These are phyloP conservation scores for Magallana ariakensis DNA, from an alignment of 1,140 invertebrate genomes.

Conservation along the genomic window DNA sequence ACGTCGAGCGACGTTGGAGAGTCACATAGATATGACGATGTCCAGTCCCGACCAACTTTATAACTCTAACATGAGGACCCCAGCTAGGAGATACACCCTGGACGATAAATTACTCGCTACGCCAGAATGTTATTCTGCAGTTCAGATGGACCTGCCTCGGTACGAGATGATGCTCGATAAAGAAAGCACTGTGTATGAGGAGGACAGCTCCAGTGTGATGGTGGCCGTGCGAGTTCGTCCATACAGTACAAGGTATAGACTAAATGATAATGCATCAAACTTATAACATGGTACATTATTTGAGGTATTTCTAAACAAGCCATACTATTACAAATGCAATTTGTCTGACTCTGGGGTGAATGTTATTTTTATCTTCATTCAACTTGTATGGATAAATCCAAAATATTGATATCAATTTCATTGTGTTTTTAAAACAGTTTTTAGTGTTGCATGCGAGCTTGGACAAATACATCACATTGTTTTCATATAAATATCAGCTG, in stretches of 20 bases:
- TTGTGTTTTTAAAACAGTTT: background rate
- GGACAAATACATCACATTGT: background rate
- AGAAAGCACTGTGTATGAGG: constrained; percentile 54
- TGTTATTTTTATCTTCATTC: background rate
- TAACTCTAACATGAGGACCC: constrained; percentile 51
- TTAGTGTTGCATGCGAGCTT: background rate
- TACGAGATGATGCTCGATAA: constrained; percentile 54
- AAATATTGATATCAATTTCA: no score
- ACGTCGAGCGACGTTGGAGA: constrained; percentile 11
- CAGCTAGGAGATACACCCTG: constrained; percentile 64
- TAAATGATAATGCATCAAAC: no score
- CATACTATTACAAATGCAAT: background rate
- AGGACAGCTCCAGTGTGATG: constrained; percentile 80
- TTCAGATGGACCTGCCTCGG: constrained; percentile 69
- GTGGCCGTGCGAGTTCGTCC: constrained; percentile 84
- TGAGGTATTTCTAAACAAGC: no score
- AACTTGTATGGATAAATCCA: no score
- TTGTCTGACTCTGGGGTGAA: background rate
- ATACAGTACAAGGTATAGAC: constrained; percentile 80
- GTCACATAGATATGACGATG: background rate
- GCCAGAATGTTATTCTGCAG: constrained; percentile 75
- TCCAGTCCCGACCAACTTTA: background rate
- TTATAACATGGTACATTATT: no score
- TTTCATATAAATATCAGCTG: background rate
- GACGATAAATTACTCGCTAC: constrained; percentile 71